These are phyloP conservation scores for Elgaria multicarinata DNA, from an alignment of 2,113 vertebrate genomes.

Conservation along the genomic window DNA sequence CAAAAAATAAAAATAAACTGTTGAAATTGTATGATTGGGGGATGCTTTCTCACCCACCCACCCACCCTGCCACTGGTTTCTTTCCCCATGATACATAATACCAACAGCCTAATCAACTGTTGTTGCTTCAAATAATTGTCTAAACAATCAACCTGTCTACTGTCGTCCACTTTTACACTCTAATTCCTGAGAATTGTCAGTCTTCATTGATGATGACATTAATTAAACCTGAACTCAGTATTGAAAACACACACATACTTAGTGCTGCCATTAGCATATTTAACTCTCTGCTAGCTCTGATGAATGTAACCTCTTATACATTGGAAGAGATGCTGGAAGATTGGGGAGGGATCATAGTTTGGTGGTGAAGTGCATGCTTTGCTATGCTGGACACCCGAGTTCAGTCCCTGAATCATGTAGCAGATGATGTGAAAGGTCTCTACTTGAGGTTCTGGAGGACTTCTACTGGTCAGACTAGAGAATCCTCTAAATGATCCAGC, in stretches of 20 bases:
- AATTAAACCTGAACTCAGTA: conserved; percentile 5
- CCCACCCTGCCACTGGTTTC: too few relatives aligned
- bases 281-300: neutral
- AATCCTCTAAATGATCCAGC: neutral
- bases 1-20: neutral
- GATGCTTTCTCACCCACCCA: neutral
- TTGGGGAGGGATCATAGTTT: neutral
- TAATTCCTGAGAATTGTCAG: neutral
- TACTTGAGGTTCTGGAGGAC: neutral
- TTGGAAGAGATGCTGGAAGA: neutral
- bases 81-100: neutral
- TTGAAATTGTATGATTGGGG: neutral
- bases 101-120: neutral
- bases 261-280: conserved; percentile 14
- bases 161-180: neutral
- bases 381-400: neutral
- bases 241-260: neutral
- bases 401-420: neutral
- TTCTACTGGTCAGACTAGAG: neutral
- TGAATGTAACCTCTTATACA: neutral
- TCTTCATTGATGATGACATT: conserved; percentile 9
- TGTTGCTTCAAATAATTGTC: neutral
- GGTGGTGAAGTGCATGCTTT: too few relatives aligned
- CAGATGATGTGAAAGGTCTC: neutral
- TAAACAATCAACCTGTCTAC: conserved; percentile 10